Percentiles rank a stretch among this genome's conserved stretches.
Conservation (phyloP, 2,113 vertebrate genomes). For the Bombycilla garrulus region DNA sequence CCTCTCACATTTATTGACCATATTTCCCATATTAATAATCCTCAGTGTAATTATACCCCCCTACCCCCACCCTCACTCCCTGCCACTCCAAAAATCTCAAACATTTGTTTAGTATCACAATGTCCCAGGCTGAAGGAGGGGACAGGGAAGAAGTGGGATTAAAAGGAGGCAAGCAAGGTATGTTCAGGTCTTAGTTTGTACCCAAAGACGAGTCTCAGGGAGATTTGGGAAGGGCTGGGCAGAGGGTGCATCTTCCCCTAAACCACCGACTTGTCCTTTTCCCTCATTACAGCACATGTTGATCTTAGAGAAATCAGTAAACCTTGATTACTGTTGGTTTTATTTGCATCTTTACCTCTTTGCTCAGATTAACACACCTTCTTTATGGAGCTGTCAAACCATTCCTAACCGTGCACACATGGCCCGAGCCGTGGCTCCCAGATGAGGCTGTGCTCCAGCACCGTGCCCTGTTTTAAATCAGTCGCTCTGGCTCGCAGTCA, state of each 20-base stretch:
- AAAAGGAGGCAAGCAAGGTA: background rate
- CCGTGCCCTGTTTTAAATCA: slow-evolving; percentile 46
- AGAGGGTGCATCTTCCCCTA: background rate
- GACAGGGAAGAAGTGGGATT: background rate
- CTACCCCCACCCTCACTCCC: background rate
- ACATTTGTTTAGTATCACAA: slow-evolving; percentile 22
- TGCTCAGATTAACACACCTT: background rate
- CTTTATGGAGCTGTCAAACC: slow-evolving; percentile 12
- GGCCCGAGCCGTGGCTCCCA: background rate
- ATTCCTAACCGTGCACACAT: background rate
- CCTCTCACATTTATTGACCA: slow-evolving; percentile 54
- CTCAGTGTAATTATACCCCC: background rate
- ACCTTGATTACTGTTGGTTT: background rate
- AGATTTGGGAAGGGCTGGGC: background rate
- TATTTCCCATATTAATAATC: slow-evolving; percentile 62
- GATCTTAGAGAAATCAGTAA: background rate
- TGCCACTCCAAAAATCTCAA: slow-evolving; percentile 31
- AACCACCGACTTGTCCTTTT: background rate
- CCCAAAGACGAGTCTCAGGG: background rate
- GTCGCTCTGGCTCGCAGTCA: slow-evolving; percentile 26
- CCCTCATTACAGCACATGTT: background rate
- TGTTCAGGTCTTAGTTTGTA: background rate
- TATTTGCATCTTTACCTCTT: background rate
- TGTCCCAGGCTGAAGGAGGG: background rate
- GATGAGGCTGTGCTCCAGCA: background rate